Evolutionary conservation across 1,140 invertebrate species (phyloP).

Genomic region (Drosophila eugracilis): DNA sequence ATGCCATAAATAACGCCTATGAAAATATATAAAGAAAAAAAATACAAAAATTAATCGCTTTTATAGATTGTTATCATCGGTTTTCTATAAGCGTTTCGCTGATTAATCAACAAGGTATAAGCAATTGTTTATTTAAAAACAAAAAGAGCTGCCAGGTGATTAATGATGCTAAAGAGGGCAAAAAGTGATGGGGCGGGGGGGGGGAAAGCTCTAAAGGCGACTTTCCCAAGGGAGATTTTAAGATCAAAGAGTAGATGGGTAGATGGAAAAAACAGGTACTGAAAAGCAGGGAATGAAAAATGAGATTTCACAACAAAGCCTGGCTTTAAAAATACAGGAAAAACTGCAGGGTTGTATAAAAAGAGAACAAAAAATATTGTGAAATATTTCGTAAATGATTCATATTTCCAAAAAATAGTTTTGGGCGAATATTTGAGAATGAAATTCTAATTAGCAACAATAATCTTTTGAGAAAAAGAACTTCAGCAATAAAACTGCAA

Average conservation of each 20-base stretch:
- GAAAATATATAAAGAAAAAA: constrained; percentile 2
- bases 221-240: not conserved
- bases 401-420: too few species aligned
- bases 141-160: constrained; percentile 1
- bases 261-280: not conserved
- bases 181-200: too few species aligned
- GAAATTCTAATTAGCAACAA: too few species aligned
- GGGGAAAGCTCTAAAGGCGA: not conserved
- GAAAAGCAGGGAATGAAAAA: not conserved
- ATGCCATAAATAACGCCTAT: constrained; percentile 19
- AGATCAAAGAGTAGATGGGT: not conserved
- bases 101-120: constrained; percentile 26
- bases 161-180: not conserved
- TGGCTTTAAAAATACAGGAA: not conserved
- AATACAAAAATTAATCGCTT: constrained; percentile 47
- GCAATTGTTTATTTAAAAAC: constrained; percentile 15
- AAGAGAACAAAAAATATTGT: too few species aligned
- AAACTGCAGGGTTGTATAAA: too few species aligned
- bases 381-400: too few species aligned
- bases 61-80: constrained; percentile 59
- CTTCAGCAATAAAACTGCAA: too few species aligned
- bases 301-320: not conserved
- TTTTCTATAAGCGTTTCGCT: constrained; percentile 53
- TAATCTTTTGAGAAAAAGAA: too few species aligned
- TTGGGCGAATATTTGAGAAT: too few species aligned